Evolutionary conservation across 2,113 vertebrate genomes (phyloP).

Genomic region (Lampris incognitus): DNA sequence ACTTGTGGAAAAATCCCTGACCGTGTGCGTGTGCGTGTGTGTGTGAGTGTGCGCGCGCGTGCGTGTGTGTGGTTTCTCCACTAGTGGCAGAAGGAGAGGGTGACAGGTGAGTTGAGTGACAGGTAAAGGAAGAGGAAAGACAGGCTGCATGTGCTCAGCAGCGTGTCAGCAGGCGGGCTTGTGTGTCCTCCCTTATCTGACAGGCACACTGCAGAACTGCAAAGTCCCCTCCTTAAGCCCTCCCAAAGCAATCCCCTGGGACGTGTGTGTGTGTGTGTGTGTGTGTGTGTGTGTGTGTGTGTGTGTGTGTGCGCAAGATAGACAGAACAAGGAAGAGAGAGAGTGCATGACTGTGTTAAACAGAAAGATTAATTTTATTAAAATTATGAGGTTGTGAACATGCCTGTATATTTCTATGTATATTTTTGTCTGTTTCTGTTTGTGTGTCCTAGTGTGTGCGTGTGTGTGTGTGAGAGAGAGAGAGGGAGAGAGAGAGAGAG

Average conservation of each 20-base stretch:
- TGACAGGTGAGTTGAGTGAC: conserved; percentile 68
- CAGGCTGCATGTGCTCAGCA: conserved; percentile 53
- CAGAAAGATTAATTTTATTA: background rate
- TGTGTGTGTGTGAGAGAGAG: conserved; percentile 9
- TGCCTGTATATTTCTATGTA: background rate
- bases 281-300: conserved; percentile 24
- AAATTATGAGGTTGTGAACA: background rate
- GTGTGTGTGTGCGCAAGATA: background rate
- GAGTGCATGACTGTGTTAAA: background rate
- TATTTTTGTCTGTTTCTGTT: background rate
- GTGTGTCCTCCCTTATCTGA: conserved; percentile 74
- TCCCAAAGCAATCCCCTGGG: conserved; percentile 65
- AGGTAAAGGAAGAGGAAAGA: conserved; percentile 49
- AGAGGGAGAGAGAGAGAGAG: background rate
- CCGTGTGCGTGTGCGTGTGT: background rate
- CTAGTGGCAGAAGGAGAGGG: conserved; percentile 48
- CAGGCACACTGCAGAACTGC: conserved; percentile 79
- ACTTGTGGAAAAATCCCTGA: conserved; percentile 1
- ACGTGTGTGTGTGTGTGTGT: conserved; percentile 29
- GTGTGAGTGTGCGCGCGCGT: conserved; percentile 11
- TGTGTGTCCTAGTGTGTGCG: no score
- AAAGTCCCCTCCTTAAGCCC: conserved; percentile 74
- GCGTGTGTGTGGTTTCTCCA: conserved; percentile 39
- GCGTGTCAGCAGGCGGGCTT: conserved; percentile 65
- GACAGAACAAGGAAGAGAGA: background rate